Evolutionary conservation across 2,797 vertebrate species (phyloP), one percentile per base, ranked within the genome.

Genomic region (Prunella strophiata): DNA sequence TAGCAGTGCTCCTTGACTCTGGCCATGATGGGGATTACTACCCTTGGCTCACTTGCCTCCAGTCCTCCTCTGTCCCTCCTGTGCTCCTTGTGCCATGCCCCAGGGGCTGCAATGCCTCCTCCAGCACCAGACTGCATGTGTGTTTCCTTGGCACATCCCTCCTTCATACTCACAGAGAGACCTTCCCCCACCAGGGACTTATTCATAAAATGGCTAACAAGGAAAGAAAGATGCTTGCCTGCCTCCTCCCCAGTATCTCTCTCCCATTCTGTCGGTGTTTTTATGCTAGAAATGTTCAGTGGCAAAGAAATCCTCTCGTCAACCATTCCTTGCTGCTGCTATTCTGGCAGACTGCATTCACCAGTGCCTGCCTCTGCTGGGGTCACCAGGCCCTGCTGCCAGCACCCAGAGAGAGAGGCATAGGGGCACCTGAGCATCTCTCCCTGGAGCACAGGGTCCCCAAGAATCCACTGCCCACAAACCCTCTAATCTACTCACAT

Each of bases 111-210:
- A 25, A 18, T 8, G 32, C 13, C 47, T n/a, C n/a, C 63, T 68
- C 38, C 5, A 13, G 52, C 13, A 2, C 16, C 50, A 40, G 11
- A 12, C 19, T 8, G 57, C 22, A 34, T 0, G 0, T 2, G 16
- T 20, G 8, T 10, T 82, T 59, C 42, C 62, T 26, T 23, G 27
- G n/a, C 40, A 30, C 13, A 20, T 36, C n/a, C 25, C 50, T 51
- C 8, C 50, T 25, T 50, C 43, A 22, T 3, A 25, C 8, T 47
- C 48, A 78, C 20, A 55, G 52, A 47, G 5, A 73, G 9, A 34
- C 19, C 27, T 68, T 16, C 8, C 38, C 16, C 13, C 8, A 9
- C 1, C 15, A 34, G 6, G 7, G 45, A 86, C 32, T 11, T 7
- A 11, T 0, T 0, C 0, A 1, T 40, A 51, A 77, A 19, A 27